These are phyloP conservation scores for Strigamia transsilvanica DNA, from an alignment of 2,888 invertebrate species.

Conservation along the genomic window DNA sequence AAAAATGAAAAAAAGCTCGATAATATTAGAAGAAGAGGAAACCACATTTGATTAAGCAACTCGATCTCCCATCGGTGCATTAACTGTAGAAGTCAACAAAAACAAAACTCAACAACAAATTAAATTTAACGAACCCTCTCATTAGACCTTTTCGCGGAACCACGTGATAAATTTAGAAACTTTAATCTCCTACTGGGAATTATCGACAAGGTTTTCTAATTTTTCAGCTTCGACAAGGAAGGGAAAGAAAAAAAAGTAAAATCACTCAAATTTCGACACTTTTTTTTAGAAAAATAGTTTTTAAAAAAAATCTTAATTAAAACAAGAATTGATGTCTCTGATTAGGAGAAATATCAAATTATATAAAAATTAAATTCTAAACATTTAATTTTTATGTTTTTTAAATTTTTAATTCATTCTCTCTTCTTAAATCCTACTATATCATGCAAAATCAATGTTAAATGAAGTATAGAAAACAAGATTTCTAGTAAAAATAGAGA, in stretches of 20 bases:
- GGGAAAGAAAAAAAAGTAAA: background rate
- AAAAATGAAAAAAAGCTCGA: background rate
- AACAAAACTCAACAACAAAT: constrained; percentile 49
- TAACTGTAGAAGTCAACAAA: constrained; percentile 36
- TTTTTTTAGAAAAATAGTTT: background rate
- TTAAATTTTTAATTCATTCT: no score
- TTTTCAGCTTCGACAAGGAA: constrained; percentile 7
- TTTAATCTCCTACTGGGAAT: constrained; percentile 47
- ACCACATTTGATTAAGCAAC: constrained; percentile 38
- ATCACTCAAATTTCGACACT: background rate
- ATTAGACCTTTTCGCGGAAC: constrained; percentile 6
- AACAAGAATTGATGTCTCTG: background rate
- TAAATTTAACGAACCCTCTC: constrained; percentile 47
- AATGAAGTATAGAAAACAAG: no score
- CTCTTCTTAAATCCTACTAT: no score
- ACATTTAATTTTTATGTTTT: no score
- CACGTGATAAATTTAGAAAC: constrained; percentile 49
- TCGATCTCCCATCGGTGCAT: constrained; percentile 38
- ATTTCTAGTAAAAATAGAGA: background rate
- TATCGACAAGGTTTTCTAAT: constrained; percentile 38
- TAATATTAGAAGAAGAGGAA: background rate
- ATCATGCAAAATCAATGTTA: no score
- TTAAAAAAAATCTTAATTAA: background rate
- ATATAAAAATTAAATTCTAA: no score
- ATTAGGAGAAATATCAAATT: background rate